Evolutionary conservation across 2,113 vertebrate genomes (phyloP).

Genomic region (Nothoprocta perdicaria): DNA sequence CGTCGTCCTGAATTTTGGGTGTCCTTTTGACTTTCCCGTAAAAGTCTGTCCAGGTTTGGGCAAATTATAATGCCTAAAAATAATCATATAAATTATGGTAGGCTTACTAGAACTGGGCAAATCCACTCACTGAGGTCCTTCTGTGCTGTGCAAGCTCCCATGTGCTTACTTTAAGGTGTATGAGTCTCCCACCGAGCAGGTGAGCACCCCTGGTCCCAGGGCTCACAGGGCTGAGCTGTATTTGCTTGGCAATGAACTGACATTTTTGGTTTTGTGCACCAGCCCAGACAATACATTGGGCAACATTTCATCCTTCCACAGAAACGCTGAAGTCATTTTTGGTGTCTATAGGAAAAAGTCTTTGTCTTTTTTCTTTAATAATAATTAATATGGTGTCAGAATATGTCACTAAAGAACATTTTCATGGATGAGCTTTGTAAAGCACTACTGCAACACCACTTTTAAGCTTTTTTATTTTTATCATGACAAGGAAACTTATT

Average conservation of each 20-base stretch:
- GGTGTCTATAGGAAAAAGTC: neutral
- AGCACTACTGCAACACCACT: neutral
- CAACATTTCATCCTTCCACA: neutral
- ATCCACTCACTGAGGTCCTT: neutral
- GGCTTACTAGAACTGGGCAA: neutral
- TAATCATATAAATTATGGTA: neutral
- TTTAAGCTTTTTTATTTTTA: neutral
- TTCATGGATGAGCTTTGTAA: neutral
- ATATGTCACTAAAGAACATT: neutral
- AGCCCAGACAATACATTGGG: neutral
- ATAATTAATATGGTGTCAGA: neutral
- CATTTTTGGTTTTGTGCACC: neutral
- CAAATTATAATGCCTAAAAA: neutral
- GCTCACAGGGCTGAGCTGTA: neutral
- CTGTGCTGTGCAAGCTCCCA: neutral
- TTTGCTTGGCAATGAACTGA: neutral
- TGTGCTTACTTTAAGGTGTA: neutral
- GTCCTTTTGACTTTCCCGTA: neutral
- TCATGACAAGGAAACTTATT: neutral
- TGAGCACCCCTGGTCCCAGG: fast-evolving
- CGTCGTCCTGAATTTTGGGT: neutral
- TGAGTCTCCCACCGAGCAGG: neutral
- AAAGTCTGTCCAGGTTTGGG: neutral
- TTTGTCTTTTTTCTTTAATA: neutral
- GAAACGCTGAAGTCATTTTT: neutral